Percentiles rank a stretch among this genome's conserved stretches.
phyloP scores from a whole-genome alignment of 2,888 invertebrate genomes.

The Polyommatus icarus region DNA sequence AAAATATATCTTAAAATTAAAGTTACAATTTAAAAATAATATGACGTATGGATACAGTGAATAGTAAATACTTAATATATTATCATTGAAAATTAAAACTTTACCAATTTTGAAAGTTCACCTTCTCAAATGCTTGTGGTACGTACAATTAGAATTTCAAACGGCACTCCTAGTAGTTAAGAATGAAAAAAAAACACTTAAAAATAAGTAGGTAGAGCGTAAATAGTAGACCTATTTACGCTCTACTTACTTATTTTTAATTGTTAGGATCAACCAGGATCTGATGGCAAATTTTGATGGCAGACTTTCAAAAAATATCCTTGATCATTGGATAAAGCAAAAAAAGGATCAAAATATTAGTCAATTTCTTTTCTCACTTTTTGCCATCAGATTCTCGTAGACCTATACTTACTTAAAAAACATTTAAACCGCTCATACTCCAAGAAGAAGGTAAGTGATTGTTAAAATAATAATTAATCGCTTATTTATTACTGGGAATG shows the following conservation, averaged over 20 bases:
- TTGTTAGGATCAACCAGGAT: too few relatives aligned
- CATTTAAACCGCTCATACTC: neutral
- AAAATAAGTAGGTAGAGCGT: neutral
- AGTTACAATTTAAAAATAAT: neutral
- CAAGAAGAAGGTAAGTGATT: neutral
- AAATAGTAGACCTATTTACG: too few relatives aligned
- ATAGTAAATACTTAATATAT: neutral
- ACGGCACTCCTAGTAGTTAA: neutral
- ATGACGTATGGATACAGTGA: neutral
- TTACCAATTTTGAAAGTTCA: conserved; percentile 9
- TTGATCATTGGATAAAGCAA: too few relatives aligned
- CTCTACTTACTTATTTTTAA: too few relatives aligned
- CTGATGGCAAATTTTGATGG: too few relatives aligned
- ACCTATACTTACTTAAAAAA: neutral
- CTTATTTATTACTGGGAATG: neutral
- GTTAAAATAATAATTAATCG: neutral
- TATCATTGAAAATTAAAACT: neutral
- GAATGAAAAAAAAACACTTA: neutral
- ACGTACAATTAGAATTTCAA: neutral
- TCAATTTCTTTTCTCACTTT: too few relatives aligned
- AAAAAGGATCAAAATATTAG: too few relatives aligned
- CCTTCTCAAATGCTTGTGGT: conserved; percentile 23
- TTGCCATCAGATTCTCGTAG: too few relatives aligned
- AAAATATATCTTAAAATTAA: conserved; percentile 28
- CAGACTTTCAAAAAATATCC: too few relatives aligned